A percentile compares a stretch with the other conserved stretches of the same genome.
phyloP scores from a whole-genome alignment of 92 coral and sea anemone genomes.

The Porites lobata region DNA sequence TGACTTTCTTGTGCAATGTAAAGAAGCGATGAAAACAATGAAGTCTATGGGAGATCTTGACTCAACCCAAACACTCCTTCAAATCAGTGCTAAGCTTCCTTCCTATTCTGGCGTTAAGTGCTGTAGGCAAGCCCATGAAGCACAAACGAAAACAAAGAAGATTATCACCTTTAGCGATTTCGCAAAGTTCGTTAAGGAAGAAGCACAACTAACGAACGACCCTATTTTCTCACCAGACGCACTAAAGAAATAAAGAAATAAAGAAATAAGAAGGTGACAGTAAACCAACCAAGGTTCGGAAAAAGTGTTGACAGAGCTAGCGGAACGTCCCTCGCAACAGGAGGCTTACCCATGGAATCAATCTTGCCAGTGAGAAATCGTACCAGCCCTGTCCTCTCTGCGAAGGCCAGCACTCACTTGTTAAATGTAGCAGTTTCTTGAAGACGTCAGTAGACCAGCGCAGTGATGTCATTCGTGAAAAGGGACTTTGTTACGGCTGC shows the following conservation, averaged over 20 bases:
- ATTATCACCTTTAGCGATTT: constrained; percentile 52
- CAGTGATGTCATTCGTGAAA: constrained; percentile 28
- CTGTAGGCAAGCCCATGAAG: constrained; percentile 75
- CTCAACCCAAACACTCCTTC: constrained; percentile 48
- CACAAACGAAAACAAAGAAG: constrained; percentile 32
- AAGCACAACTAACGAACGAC: constrained; percentile 78
- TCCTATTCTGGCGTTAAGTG: constrained; percentile 71
- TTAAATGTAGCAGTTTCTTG: constrained; percentile 57
- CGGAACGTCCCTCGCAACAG: constrained; percentile 25
- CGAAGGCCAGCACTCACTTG: constrained; percentile 56
- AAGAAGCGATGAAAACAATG: constrained; percentile 65
- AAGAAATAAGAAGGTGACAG: constrained; percentile 32
- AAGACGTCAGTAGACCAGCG: constrained; percentile 53
- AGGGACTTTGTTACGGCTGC: constrained; percentile 77
- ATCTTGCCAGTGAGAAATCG: constrained; percentile 15
- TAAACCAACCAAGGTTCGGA: background rate
- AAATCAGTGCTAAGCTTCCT: constrained; percentile 61
- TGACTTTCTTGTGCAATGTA: constrained; percentile 71
- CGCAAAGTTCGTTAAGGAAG: constrained; percentile 57
- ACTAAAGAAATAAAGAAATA: constrained; percentile 52
- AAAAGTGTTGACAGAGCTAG: background rate
- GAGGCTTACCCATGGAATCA: background rate
- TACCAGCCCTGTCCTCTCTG: constrained; percentile 61
- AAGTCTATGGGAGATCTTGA: constrained; percentile 66
- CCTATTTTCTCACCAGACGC: constrained; percentile 81